Conservation (phyloP, 2,888 invertebrate genomes). For the Atrina japonica region DNA sequence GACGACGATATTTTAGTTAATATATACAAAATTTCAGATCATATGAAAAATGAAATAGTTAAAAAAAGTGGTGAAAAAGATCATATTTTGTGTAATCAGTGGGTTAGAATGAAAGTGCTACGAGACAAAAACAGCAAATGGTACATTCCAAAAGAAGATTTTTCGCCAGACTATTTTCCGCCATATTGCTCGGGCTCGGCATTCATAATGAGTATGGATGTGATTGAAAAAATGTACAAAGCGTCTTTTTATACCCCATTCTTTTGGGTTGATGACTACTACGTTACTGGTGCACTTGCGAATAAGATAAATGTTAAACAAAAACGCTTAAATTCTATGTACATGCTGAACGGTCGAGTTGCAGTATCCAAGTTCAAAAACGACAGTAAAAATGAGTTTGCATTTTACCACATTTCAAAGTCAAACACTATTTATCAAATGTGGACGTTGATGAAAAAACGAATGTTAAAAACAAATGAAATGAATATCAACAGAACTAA, state of each 20-base stretch:
- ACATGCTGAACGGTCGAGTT: constrained; percentile 69
- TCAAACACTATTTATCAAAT: constrained; percentile 69
- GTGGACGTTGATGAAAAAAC: constrained; percentile 56
- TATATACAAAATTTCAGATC: constrained; percentile 80
- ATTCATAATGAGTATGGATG: constrained; percentile 84
- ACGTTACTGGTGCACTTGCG: constrained; percentile 89
- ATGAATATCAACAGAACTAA: too few species aligned
- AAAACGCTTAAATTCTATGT: constrained; percentile 71
- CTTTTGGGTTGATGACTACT: constrained; percentile 96
- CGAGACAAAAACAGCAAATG: constrained; percentile 81
- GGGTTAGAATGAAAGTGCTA: constrained; percentile 79
- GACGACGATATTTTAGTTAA: constrained; percentile 82
- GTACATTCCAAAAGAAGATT: constrained; percentile 80
- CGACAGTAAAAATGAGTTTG: constrained; percentile 65
- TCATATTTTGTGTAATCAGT: constrained; percentile 79
- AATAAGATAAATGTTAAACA: constrained; percentile 69
- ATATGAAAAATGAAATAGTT: constrained; percentile 52
- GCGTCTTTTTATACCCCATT: constrained; percentile 85
- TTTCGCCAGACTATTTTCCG: constrained; percentile 78
- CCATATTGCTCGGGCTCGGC: constrained; percentile 82
- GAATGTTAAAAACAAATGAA: too few species aligned
- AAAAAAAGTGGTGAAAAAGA: constrained; percentile 48
- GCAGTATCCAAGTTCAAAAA: constrained; percentile 70
- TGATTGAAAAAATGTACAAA: constrained; percentile 84
- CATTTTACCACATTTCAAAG: constrained; percentile 77